Conservation (phyloP, 1,140 invertebrate species). For the Cotesia typhae region DNA sequence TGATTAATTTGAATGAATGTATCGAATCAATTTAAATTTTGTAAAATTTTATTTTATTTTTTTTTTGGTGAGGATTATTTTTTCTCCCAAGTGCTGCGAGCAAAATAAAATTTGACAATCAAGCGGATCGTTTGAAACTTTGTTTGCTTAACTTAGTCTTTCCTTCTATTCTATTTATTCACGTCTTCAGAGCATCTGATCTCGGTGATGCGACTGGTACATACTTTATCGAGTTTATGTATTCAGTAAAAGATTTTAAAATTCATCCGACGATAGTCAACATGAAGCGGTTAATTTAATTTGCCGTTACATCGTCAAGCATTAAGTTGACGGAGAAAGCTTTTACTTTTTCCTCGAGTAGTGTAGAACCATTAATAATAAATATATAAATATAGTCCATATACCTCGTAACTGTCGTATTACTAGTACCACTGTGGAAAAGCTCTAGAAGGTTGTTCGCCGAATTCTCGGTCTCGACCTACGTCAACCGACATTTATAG, state of each 20-base stretch:
- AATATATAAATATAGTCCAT: not conserved
- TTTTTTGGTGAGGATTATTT: no score
- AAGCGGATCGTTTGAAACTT: no score
- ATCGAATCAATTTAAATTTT: no score
- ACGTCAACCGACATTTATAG: slow-evolving; percentile 14
- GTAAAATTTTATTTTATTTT: no score
- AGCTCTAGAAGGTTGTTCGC: not conserved
- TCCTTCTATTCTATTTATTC: no score
- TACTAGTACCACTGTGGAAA: not conserved
- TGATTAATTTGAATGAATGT: no score
- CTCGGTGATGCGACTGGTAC: not conserved
- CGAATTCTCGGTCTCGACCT: not conserved
- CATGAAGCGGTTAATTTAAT: slow-evolving; percentile 37
- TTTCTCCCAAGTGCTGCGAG: no score
- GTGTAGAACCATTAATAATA: no score
- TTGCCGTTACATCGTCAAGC: slow-evolving; percentile 16
- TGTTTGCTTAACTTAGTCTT: no score
- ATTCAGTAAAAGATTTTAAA: slow-evolving; percentile 46
- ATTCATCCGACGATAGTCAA: slow-evolving; percentile 45
- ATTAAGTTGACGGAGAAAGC: slow-evolving; percentile 4
- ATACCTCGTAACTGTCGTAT: not conserved
- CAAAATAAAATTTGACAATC: no score
- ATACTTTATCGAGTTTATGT: slow-evolving; percentile 10
- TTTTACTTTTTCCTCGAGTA: not conserved
- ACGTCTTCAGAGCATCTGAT: no score